Evolutionary conservation across 2,797 vertebrate species (phyloP).

Genomic region (Hybognathus amarus): DNA sequence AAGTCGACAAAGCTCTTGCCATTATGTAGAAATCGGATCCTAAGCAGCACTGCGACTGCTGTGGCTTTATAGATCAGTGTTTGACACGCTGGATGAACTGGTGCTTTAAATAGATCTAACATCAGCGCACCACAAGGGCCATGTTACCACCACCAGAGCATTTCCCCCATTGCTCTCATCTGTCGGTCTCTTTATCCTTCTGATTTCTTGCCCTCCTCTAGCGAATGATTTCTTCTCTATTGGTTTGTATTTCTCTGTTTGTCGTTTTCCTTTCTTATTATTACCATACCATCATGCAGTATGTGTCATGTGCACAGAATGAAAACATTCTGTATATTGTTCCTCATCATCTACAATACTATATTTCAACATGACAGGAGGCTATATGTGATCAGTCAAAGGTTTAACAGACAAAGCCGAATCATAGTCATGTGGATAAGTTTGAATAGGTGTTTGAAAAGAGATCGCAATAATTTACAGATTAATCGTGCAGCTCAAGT

Average conservation of each 20-base stretch:
- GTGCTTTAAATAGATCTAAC: conserved; percentile 45
- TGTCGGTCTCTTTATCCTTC: conserved; percentile 21
- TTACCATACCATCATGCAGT: background rate
- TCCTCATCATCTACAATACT: background rate
- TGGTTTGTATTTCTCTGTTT: background rate
- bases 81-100: conserved; percentile 29
- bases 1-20: conserved; percentile 61
- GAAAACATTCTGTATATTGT: too few relatives aligned
- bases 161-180: background rate
- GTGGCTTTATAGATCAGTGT: conserved; percentile 50
- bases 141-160: conserved; percentile 21
- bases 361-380: background rate
- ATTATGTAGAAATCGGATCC: conserved; percentile 48
- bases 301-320: background rate
- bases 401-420: background rate
- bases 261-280: background rate
- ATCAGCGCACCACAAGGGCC: conserved; percentile 24
- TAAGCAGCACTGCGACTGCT: conserved; percentile 39
- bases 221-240: background rate
- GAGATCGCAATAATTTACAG: background rate
- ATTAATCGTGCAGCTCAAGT: background rate
- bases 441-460: background rate
- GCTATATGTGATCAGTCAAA: background rate
- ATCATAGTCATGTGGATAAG: background rate
- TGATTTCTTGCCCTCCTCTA: background rate